Evolutionary conservation across 2,888 invertebrate species (phyloP).

Genomic region (Trisateles emortualis): DNA sequence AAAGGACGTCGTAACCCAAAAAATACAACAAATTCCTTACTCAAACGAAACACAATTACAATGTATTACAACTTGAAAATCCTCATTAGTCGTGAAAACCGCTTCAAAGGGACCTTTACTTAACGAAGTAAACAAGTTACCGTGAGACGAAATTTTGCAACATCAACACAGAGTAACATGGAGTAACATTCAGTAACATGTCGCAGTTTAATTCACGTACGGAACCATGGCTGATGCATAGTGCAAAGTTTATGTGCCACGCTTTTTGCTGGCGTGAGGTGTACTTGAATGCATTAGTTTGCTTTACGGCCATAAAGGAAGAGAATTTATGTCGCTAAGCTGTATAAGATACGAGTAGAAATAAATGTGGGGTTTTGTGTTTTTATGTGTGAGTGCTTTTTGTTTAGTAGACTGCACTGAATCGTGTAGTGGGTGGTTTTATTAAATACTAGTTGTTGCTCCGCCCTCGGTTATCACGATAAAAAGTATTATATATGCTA

Average conservation of each 20-base stretch:
- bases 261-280: conserved; percentile 42
- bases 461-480: too few species aligned
- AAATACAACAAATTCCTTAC: background rate
- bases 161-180: conserved; percentile 13
- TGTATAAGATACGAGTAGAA: background rate
- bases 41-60: background rate
- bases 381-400: too few species aligned
- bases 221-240: conserved; percentile 31
- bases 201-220: conserved; percentile 29
- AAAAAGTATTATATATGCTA: too few species aligned
- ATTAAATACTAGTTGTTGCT: too few species aligned
- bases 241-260: conserved; percentile 40
- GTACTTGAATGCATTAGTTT: conserved; percentile 51
- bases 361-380: background rate
- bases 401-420: too few species aligned
- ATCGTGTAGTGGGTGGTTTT: too few species aligned
- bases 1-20: background rate
- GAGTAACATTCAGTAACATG: conserved; percentile 12
- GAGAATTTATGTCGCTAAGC: background rate
- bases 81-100: conserved; percentile 11
- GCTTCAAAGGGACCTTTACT: conserved; percentile 10
- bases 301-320: conserved; percentile 15
- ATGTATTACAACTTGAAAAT: background rate
- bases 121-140: conserved; percentile 10
- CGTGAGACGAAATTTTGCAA: conserved; percentile 24